A percentile compares a stretch with the other conserved stretches of the same genome.
Conservation (phyloP, 2,113 vertebrate genomes). For the Tyrannus savana region DNA sequence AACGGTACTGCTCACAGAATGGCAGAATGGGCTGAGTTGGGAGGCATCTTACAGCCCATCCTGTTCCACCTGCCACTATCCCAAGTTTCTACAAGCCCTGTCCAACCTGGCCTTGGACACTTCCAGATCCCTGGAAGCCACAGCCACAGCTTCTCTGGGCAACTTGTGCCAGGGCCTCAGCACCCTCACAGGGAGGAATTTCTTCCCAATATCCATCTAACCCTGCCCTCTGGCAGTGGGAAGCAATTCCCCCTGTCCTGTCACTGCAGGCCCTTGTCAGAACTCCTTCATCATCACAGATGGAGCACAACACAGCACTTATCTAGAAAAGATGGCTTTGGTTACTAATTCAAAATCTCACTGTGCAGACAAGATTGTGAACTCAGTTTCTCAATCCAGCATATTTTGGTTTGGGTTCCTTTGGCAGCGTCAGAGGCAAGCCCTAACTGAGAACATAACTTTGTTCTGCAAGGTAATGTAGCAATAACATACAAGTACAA, state of each 20-base stretch:
- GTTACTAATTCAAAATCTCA: not conserved
- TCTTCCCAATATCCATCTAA: not conserved
- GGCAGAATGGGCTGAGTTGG: rapidly evolving
- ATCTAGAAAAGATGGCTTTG: not conserved
- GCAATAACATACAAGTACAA: conserved; percentile 18
- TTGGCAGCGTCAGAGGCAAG: not conserved
- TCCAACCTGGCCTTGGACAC: not conserved
- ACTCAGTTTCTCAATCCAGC: not conserved
- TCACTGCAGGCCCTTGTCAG: not conserved
- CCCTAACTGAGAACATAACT: not conserved
- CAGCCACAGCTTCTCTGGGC: not conserved
- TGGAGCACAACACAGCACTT: rapidly evolving
- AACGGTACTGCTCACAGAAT: rapidly evolving
- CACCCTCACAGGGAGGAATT: not conserved
- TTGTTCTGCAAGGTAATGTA: not conserved
- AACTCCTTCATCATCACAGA: not conserved
- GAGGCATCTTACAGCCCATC: not conserved
- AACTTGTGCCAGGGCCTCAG: not conserved
- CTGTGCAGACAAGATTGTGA: not conserved
- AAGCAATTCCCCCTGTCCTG: not conserved
- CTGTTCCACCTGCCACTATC: rapidly evolving
- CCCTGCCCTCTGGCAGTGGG: not conserved
- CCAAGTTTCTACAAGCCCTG: rapidly evolving
- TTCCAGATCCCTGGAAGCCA: not conserved
- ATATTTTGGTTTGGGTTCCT: not conserved